Evolutionary conservation across 1,140 invertebrate genomes (phyloP).

Genomic region (Hypothenemus hampei): DNA sequence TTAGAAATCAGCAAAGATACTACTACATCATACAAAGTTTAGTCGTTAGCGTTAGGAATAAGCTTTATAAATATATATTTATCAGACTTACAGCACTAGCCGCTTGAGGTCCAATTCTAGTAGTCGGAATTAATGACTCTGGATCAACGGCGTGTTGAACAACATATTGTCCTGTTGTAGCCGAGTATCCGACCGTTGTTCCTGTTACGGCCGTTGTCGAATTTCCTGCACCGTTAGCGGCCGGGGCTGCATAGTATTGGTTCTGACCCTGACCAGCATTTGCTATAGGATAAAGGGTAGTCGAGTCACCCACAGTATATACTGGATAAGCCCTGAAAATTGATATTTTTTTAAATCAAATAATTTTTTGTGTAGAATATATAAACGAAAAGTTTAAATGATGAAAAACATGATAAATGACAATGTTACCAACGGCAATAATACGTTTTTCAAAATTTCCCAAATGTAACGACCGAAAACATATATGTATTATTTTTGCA

Average conservation of each 20-base stretch:
- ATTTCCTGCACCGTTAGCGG: conserved; percentile 43
- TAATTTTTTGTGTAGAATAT: background rate
- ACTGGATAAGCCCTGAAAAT: conserved; percentile 70
- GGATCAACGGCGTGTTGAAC: conserved; percentile 57
- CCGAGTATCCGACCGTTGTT: conserved; percentile 54
- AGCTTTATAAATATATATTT: background rate
- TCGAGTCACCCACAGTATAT: conserved; percentile 71
- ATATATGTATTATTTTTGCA: too few species aligned
- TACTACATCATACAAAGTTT: background rate
- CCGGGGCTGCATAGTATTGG: conserved; percentile 54
- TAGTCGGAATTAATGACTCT: conserved; percentile 43
- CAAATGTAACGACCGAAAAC: too few species aligned
- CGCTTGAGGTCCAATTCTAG: conserved; percentile 63
- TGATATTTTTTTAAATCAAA: background rate
- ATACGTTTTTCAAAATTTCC: too few species aligned
- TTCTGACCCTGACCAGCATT: conserved; percentile 48
- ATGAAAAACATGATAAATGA: too few species aligned
- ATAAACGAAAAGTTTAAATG: background rate
- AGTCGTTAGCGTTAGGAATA: background rate
- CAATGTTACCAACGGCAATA: too few species aligned
- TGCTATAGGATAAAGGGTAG: conserved; percentile 61
- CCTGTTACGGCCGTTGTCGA: conserved; percentile 55
- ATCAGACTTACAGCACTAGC: conserved; percentile 52
- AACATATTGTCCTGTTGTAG: conserved; percentile 53
- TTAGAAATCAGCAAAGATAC: background rate